Evolutionary conservation across 92 coral and sea anemone species (phyloP), one percentile per base, ranked within the genome.

Genomic region (Epizoanthus illoricatus): DNA sequence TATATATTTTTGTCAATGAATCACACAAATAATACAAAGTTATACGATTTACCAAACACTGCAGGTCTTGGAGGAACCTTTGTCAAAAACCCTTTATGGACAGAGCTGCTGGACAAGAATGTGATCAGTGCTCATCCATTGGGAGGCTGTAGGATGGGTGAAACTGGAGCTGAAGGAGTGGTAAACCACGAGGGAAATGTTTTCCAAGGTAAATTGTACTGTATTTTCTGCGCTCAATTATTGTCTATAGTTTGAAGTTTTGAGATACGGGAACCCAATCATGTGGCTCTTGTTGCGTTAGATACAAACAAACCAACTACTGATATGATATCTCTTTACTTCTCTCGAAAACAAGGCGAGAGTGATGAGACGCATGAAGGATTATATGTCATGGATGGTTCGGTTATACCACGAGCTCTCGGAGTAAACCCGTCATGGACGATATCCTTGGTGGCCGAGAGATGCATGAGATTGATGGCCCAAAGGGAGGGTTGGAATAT

Each of bases 91-190:
- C 88, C 93, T 45, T 11, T 59, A 36, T 80, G 93, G 90, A 80
- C 81, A 5, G 74, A 62, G 16, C 54, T 65, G 7, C 59, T 89
- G 33, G 92, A 86, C 13, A 81, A 81, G 63, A 85, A 84, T 65
- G 76, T 89, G 16, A 69, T 89, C 63, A 39, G 84, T 19, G 89
- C 85, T 16, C 92, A 89, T 71, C 89, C 92, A 5, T 66, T 89
- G 20, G 92, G 92, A 43, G 92, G 92, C 19, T 89, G 92, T 45
- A 85, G 83, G 2, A 89, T 89, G 92, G 89, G 89, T 3, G 84
- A 85, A 40, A 80, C 86, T 61, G 91, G 89, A 36, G 75, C 56
- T 7, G 63, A 76, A 0, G 92, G 86, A 43, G 92, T 85, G 7
- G 87, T 81, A 8, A 89, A 81, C 60, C 92, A 89, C 66, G 89